phyloP scores from a whole-genome alignment of 2,888 invertebrate species.

The Tetragonisca angustula region DNA sequence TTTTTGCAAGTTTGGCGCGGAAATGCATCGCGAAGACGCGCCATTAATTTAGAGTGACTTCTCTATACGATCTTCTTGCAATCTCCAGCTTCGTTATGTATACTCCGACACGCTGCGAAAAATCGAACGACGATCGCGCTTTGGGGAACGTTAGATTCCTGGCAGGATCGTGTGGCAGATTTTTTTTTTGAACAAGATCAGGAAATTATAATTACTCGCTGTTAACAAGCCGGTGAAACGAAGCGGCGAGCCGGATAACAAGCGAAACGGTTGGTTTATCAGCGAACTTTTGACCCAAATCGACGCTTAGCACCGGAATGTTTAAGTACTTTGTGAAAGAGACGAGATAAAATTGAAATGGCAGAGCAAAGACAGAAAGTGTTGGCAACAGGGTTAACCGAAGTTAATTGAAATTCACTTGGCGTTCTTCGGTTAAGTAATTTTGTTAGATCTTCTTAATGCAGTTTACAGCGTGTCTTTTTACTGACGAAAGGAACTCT shows the following conservation, averaged over 20 bases:
- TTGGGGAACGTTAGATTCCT: background rate
- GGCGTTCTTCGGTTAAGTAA: background rate
- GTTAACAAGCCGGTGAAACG: background rate
- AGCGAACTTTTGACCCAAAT: conserved; percentile 42
- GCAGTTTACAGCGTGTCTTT: too few species aligned
- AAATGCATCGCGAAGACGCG: background rate
- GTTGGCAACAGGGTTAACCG: background rate
- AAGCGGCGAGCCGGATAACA: background rate
- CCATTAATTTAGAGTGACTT: conserved; percentile 25
- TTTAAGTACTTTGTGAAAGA: too few species aligned
- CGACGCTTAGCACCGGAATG: background rate
- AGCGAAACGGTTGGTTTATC: conserved; percentile 24
- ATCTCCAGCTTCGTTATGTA: background rate
- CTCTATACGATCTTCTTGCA: background rate
- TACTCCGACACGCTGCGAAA: too few species aligned
- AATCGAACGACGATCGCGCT: background rate
- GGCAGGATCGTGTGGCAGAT: conserved; percentile 11
- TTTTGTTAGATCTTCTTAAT: too few species aligned
- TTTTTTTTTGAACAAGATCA: background rate
- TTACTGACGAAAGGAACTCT: too few species aligned
- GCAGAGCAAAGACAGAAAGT: background rate
- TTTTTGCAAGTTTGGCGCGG: background rate
- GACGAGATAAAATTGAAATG: background rate
- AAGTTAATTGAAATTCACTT: background rate
- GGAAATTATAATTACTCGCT: conserved; percentile 4